Base-by-base conservation (phyloP, 2,888 invertebrate species). In the Hypena proboscidalis region DNA sequence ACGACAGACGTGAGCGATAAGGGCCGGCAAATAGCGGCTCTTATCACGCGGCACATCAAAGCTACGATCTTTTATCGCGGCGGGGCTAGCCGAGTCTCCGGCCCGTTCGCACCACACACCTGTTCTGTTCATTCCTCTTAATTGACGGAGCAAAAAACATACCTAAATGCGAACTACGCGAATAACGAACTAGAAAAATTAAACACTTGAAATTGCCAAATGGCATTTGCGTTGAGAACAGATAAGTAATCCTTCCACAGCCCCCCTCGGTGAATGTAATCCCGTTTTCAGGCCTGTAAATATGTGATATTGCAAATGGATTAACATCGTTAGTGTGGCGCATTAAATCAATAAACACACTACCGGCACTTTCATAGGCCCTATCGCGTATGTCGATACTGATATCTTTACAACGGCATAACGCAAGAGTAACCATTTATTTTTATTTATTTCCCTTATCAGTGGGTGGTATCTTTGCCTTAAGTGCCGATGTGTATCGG, bases 401-500 rank as follows among this genome's bases (percentile, higher is more conserved):
- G 77, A 72, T 85, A 84, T 85, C 86, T 86, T 85, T 84, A 82
- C 77, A 76, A 65, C 74, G 64, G 64, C 72, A 74, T 77, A 80
- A 74, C 77, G 77, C 74, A 80, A 79, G 74, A 76, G 71, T 67
- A 73, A 73, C 77, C 66, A 77, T 86, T 87, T 88, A 86, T 83
- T 83, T 87, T 75, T 88, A 85, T 85, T 86, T 85, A 83, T 84
- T 80, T 77, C 66, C 64, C 65, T 77, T 85, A 85, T 86, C 85
- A 65, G 68, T 67, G 53, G 70, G 40, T 63, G 72, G 62, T 82
- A 80, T 83, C 79, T 69, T 57, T 65, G 74, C 74, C 77, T 77
- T 83, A 83, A 87, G 85, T 85, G 83, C 70, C 80, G 86, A 87
- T 88, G 74, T 77, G 69, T 84, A 86, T 87, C 88, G 77, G 61